Percentiles rank a stretch among this genome's conserved stretches.
phyloP scores from a whole-genome alignment of 2,113 vertebrate species.

The Ginglymostoma cirratum region DNA sequence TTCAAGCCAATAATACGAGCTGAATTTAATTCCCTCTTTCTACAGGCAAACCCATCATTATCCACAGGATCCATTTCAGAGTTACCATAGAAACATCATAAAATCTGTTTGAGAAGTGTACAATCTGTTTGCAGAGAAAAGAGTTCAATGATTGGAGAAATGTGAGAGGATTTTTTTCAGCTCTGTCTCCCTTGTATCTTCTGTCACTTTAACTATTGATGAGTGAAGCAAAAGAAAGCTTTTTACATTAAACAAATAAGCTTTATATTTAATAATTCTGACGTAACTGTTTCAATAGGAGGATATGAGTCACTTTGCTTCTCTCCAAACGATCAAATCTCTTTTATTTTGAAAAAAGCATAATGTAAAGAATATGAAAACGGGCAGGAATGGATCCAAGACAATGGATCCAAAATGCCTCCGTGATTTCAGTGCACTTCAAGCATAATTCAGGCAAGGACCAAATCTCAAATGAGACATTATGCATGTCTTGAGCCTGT shows the following conservation, averaged over 20 bases:
- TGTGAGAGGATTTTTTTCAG: not conserved
- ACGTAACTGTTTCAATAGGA: not conserved
- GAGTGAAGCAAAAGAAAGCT: not conserved
- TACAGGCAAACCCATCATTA: not conserved
- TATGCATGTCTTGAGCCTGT: not conserved
- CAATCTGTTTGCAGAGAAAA: not conserved
- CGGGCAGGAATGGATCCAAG: not conserved
- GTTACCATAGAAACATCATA: not conserved
- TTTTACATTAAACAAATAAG: not conserved
- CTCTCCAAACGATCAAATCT: conserved; percentile 3
- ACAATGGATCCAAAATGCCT: not conserved
- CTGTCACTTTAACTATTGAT: not conserved
- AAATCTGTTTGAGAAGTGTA: not conserved
- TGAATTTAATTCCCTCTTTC: not conserved
- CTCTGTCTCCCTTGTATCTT: not conserved
- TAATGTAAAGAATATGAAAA: conserved; percentile 5
- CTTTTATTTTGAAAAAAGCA: not conserved
- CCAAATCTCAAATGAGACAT: not conserved
- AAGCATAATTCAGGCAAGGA: not conserved
- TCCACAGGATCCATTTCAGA: not conserved
- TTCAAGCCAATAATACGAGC: conserved; percentile 7
- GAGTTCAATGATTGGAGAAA: not conserved
- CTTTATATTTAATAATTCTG: not conserved
- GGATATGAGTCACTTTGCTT: not conserved
- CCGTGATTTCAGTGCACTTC: not conserved